Evolutionary conservation across 2,113 vertebrate species (phyloP).

Genomic region (Vombatus ursinus): DNA sequence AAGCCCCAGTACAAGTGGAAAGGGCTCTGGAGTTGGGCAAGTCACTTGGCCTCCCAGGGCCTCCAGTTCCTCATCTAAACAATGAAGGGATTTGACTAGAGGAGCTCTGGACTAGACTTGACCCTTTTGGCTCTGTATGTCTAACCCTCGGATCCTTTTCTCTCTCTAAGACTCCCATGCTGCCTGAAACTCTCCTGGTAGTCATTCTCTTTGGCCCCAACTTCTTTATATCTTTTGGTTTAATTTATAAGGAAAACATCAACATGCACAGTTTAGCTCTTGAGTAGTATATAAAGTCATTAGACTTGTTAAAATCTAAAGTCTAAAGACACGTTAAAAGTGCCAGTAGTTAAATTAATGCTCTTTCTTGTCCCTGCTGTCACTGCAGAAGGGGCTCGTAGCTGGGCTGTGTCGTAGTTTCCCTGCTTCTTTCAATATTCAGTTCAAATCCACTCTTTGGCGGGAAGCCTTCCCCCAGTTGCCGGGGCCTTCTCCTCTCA

Average conservation of each 20-base stretch:
- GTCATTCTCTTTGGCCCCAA: background rate
- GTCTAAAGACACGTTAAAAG: background rate
- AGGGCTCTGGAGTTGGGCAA: background rate
- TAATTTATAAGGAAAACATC: background rate
- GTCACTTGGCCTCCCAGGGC: background rate
- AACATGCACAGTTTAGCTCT: background rate
- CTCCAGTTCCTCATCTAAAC: background rate
- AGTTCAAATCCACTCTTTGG: background rate
- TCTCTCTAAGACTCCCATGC: background rate
- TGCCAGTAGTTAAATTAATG: background rate
- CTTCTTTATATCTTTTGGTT: background rate
- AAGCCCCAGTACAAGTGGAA: background rate
- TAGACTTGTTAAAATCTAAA: background rate
- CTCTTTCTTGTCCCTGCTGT: background rate
- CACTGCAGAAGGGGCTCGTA: too few relatives aligned
- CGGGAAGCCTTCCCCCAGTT: too few relatives aligned
- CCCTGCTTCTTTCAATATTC: background rate
- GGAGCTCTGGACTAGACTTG: background rate
- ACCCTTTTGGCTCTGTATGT: background rate
- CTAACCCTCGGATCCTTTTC: background rate
- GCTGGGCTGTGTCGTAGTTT: background rate
- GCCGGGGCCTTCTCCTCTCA: too few relatives aligned
- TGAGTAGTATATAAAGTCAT: background rate
- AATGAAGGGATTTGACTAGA: background rate
- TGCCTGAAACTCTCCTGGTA: background rate